A percentile compares a stretch with the other conserved stretches of the same genome.
phyloP scores from a whole-genome alignment of 2,888 invertebrate genomes.

The Chloromyia formosa region DNA sequence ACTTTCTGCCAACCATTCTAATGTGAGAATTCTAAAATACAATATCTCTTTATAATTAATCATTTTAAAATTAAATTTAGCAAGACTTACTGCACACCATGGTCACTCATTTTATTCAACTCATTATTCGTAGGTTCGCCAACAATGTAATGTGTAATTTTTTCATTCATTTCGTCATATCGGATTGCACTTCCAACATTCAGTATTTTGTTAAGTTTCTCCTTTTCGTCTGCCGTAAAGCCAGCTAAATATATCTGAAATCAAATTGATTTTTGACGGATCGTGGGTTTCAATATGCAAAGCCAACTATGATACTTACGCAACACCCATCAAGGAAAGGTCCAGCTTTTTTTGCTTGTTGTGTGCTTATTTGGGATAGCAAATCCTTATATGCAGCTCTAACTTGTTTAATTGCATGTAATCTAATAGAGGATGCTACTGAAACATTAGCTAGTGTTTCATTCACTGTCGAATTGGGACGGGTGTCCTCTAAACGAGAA shows the following conservation, averaged over 20 bases:
- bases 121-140: slow-evolving; percentile 69
- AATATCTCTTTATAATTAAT: slow-evolving; percentile 48
- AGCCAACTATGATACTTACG: slow-evolving; percentile 65
- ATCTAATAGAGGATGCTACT: not conserved
- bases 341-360: slow-evolving; percentile 76
- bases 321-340: slow-evolving; percentile 89
- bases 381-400: slow-evolving; percentile 52
- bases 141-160: slow-evolving; percentile 83
- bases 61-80: slow-evolving; percentile 5
- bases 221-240: slow-evolving; percentile 70
- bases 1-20: slow-evolving; percentile 81
- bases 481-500: slow-evolving; percentile 50
- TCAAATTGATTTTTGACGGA: slow-evolving; percentile 24
- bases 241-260: slow-evolving; percentile 75
- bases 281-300: too few species aligned
- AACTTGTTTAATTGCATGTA: slow-evolving; percentile 52
- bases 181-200: slow-evolving; percentile 86
- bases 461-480: slow-evolving; percentile 46
- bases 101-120: slow-evolving; percentile 60
- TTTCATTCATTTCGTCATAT: slow-evolving; percentile 77
- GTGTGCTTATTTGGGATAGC: slow-evolving; percentile 68
- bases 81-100: slow-evolving; percentile 53
- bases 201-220: slow-evolving; percentile 74
- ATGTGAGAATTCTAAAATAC: slow-evolving; percentile 71
- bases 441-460: slow-evolving; percentile 36